Evolutionary conservation across 1,140 invertebrate species (phyloP).

Genomic region (Drosophila setifemur): DNA sequence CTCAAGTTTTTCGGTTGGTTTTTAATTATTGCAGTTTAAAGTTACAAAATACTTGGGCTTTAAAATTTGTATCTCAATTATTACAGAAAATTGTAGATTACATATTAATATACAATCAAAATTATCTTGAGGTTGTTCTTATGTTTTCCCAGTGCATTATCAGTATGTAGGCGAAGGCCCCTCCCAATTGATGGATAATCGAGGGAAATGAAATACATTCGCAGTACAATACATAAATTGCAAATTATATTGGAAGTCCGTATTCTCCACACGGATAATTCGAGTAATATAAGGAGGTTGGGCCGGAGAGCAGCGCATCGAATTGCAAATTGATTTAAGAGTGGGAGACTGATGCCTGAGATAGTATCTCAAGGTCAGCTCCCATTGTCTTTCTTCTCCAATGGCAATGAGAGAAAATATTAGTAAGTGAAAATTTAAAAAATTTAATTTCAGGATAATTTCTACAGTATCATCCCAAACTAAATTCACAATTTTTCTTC

Average conservation of each 20-base stretch:
- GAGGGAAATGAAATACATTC: slow-evolving; percentile 35
- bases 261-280: slow-evolving; percentile 10
- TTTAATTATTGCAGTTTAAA: too few species aligned
- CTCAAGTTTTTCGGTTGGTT: too few species aligned
- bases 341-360: neutral
- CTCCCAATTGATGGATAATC: slow-evolving; percentile 3
- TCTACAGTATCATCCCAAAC: too few species aligned
- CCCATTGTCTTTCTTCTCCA: neutral
- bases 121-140: too few species aligned
- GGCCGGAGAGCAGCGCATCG: slow-evolving; percentile 51
- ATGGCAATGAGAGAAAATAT: neutral
- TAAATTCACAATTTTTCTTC: too few species aligned
- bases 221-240: slow-evolving; percentile 59
- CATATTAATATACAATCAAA: too few species aligned
- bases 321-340: slow-evolving; percentile 52
- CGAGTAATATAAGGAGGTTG: neutral
- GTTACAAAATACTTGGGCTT: too few species aligned
- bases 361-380: neutral
- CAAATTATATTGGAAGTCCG: slow-evolving; percentile 47
- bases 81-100: too few species aligned
- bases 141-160: too few species aligned
- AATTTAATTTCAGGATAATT: too few species aligned
- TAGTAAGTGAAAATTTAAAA: neutral
- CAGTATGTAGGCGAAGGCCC: neutral
- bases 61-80: too few species aligned